Base-by-base conservation (phyloP, 1,140 invertebrate genomes). In the Leptinotarsa texana region DNA sequence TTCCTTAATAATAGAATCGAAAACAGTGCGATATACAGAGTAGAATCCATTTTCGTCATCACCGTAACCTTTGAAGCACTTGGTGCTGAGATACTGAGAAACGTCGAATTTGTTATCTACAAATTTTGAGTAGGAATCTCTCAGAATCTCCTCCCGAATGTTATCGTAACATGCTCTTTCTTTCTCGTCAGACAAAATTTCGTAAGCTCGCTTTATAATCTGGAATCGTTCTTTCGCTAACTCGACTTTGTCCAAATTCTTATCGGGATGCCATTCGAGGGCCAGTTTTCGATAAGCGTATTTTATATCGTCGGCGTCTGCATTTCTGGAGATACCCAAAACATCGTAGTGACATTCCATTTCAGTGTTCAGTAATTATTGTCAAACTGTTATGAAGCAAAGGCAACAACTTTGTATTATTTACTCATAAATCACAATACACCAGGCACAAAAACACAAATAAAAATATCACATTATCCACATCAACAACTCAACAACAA, bases 121-220 rank as follows among this genome's bases (percentile, higher is more conserved):
- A 84, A 94, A 97, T 65, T 95, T 89, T 33, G 93, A 92, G 69
- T 93, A 93, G 24, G 92, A 93, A 65, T 95, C 95, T 85, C 93
- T 92, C 11, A 99, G 85, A 71, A 99, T 93, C 63, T 93, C 92
- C 69, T 97, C 95, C 67, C 95, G 88, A 84, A 98, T 96, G 79
- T 93, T 93, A 83, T 98, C 96, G 87, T 98, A 93, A 95, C 96
- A 99, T 6, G 95, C 92, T 81, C 98, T 88, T 86, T 99, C 97
- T 80, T 98, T 95, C 0, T 93, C 89, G 87, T 99, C 97, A 73
- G 92, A 95, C 0, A 99, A 87, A 6, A 98, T 94, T 84, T 98
- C 97, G 87, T 98, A 99, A 0, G 98, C 98, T 86, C 97, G 96
- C 84, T 99, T 97, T 8, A 99, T 90, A 4, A 94, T 81, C 81